These are phyloP conservation scores for Micromussa lordhowensis DNA, from an alignment of 92 coral and sea anemone species.

Conservation along the genomic window DNA sequence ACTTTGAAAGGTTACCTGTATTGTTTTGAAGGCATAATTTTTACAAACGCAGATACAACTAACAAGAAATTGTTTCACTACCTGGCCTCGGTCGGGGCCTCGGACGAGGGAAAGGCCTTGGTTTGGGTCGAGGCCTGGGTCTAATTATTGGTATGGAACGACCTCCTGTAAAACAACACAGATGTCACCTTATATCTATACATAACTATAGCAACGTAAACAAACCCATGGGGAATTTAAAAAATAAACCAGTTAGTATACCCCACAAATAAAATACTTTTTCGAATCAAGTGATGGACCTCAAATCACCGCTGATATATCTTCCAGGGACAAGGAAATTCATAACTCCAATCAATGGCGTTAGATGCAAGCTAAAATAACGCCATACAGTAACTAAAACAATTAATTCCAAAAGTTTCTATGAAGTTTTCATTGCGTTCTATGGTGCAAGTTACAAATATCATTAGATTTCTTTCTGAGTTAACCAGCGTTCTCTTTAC, in stretches of 20 bases:
- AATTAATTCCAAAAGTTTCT: too few relatives aligned
- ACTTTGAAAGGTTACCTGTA: not conserved
- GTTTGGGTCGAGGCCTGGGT: constrained; percentile 30
- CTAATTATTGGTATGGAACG: not conserved
- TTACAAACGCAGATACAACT: not conserved
- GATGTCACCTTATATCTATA: not conserved
- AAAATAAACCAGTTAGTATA: too few relatives aligned
- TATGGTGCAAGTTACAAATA: too few relatives aligned
- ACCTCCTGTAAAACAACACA: constrained; percentile 3
- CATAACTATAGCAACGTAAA: not conserved
- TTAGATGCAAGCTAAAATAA: too few relatives aligned
- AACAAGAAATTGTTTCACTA: not conserved
- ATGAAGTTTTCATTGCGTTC: too few relatives aligned
- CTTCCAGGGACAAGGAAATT: not conserved
- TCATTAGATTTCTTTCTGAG: too few relatives aligned
- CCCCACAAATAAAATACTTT: not conserved
- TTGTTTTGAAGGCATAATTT: not conserved
- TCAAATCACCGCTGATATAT: not conserved
- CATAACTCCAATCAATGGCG: not conserved
- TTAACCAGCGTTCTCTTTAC: not conserved
- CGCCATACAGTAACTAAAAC: not conserved
- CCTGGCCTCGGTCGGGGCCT: constrained; percentile 35
- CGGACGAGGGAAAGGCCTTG: constrained; percentile 19
- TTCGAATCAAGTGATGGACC: not conserved
- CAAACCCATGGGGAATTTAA: not conserved